Base-by-base conservation (phyloP, 2,888 invertebrate species). In the Drosophila nigricruria region DNA sequence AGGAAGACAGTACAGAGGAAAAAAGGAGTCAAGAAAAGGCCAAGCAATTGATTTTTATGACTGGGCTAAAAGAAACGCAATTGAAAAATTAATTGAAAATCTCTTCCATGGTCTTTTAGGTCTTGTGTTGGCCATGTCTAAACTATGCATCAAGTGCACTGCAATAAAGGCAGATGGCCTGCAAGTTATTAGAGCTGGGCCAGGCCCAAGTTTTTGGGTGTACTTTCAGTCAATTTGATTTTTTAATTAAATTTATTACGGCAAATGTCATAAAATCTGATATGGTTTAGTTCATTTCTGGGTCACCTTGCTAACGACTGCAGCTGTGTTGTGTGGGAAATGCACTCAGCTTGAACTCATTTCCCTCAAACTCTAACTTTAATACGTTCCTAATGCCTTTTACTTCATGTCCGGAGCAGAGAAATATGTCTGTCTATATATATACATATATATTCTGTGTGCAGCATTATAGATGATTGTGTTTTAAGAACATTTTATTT, bases 181-280 rank as follows among this genome's bases (percentile, higher is more conserved):
- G 64, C 63, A 56, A 54, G 57, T 61, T 77, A 61, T 79, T 76
- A 70, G 50, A 54, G 16, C 10, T 10, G 40, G 16, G 23, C 62
- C 72, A 5, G 43, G 50, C 53, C 20, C 45, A 60, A 52, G 23
- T 23, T 50, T 61, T 56, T 12, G 40, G 65, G 25, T 30, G 30
- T 69, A 64, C 57, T 72, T 53, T 77, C 50, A 74, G 78, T 58
- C 81, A 74, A 75, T 86, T 88, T 79, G 56, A 69, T 76, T 77
- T 88, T 83, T 78, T 87, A 89, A 89, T 86, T 86, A 81, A 82
- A 82, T 86, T 89, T 86, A 84, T 89, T 89, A 81, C 62, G 65
- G 77, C 81, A 87, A 86, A 75, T 74, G 75, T 81, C 82, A 86
- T 84, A 70, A 71, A 87, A 84, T 82, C 82, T 75, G 69, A 87